Base-by-base conservation (phyloP, 92 coral and sea anemone species). In the Diadumene lineata region DNA sequence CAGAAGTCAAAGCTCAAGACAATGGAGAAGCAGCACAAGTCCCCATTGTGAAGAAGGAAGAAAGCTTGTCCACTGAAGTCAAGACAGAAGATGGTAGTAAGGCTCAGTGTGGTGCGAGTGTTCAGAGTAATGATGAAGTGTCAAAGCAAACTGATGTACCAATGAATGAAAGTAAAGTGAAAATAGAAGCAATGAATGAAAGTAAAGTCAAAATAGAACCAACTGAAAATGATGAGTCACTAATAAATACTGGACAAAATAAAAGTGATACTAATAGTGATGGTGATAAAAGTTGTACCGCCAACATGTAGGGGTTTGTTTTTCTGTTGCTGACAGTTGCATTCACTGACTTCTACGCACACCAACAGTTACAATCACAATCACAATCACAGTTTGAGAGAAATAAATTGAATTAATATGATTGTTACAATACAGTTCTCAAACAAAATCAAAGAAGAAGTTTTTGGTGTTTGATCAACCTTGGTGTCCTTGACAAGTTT, bases 131-230 rank as follows among this genome's bases (percentile, higher is more conserved):
- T n/a, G 76, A 50, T 61, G 79, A 61, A 31, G 69, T 55, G 80
- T 62, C 74, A 69, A 80, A 23, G 43, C 64, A 83, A 29, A 44
- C 21, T 69, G 78, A 71, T 76, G 65, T 50, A 38, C n/a, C n/a
- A n/a, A n/a, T n/a, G n/a, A n/a, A 50, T 71, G 60, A 50, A 72
- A 46, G 70, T 68, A 63, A n/a, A n/a, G n/a, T n/a, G n/a, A n/a
- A n/a, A n/a, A n/a, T n/a, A n/a, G n/a, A n/a, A n/a, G 50, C 60
- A 75, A 51, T 68, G 64, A 43, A 51, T 74, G 55, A 74, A 50
- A 55, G 19, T 11, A 66, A 34, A 66, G 73, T 68, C 11, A 70
- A 72, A 61, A 22, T 34, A 21, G 66, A 72, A 56, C 64, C 31
- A 55, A 38, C 32, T 33, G 63, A 53, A 17, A 72, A 24, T 32